Evolutionary conservation across 2,113 vertebrate species (phyloP).

Genomic region (Sitta europaea): DNA sequence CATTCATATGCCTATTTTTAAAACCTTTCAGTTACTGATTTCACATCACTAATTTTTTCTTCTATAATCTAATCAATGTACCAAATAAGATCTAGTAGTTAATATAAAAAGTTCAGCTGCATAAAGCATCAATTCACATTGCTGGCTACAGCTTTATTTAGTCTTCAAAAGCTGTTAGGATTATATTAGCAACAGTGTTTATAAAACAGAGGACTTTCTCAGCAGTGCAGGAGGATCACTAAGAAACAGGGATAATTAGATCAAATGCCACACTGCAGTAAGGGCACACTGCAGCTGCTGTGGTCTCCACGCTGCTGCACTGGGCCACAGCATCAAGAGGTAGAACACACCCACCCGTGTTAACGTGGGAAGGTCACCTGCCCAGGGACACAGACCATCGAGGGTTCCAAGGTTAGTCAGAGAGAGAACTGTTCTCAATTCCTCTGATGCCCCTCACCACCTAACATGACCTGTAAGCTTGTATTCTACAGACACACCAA

Average conservation of each 20-base stretch:
- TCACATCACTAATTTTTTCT: neutral
- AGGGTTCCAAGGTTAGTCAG: neutral
- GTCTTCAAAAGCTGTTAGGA: neutral
- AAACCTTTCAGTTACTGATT: neutral
- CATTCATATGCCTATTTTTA: neutral
- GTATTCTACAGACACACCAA: neutral
- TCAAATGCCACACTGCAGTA: neutral
- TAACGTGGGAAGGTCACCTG: rapidly evolving
- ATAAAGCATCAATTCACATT: neutral
- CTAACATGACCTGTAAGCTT: neutral
- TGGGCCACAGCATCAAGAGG: neutral
- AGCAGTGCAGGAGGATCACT: neutral
- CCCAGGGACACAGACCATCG: neutral
- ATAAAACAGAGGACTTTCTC: neutral
- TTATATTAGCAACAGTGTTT: neutral
- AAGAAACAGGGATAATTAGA: neutral
- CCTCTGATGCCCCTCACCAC: neutral
- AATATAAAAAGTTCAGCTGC: neutral
- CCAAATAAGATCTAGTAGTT: neutral
- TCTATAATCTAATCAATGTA: neutral
- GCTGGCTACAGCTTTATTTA: neutral
- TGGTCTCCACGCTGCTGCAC: rapidly evolving
- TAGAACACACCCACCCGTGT: neutral
- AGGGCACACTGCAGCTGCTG: neutral
- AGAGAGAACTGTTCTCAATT: neutral